Evolutionary conservation across 1,140 invertebrate genomes (phyloP).

Genomic region (Psix sp.): DNA sequence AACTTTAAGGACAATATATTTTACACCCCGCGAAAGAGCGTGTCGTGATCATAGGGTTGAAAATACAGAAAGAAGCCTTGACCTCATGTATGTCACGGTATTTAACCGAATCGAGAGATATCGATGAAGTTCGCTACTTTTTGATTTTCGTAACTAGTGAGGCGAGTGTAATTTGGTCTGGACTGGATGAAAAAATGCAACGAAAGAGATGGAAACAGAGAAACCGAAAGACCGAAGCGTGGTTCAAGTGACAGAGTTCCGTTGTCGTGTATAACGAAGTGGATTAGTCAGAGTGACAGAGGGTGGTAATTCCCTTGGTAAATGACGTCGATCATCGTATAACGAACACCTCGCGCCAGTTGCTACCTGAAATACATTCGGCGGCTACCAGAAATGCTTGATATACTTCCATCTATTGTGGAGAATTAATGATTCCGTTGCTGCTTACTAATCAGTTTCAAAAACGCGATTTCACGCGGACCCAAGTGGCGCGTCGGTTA

Average conservation of each 20-base stretch:
- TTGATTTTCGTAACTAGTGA: conserved; percentile 42
- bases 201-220: conserved; percentile 47
- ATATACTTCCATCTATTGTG: conserved; percentile 55
- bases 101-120: conserved; percentile 45
- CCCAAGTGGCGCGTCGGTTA: neutral
- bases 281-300: conserved; percentile 74
- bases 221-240: conserved; percentile 49
- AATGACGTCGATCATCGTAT: conserved; percentile 74
- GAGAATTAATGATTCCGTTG: conserved; percentile 46
- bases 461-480: conserved; percentile 19
- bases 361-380: conserved; percentile 56
- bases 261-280: conserved; percentile 74
- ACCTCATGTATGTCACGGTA: conserved; percentile 26
- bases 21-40: conserved; percentile 15
- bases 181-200: conserved; percentile 48
- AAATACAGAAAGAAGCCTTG: conserved; percentile 30
- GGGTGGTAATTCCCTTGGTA: conserved; percentile 72
- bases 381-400: conserved; percentile 48
- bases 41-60: conserved; percentile 30
- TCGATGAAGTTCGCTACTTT: conserved; percentile 51
- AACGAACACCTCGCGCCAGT: conserved; percentile 65
- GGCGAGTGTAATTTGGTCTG: conserved; percentile 48
- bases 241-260: conserved; percentile 70
- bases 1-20: conserved; percentile 39
- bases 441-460: conserved; percentile 47